These are phyloP conservation scores for Raphicerus campestris DNA, from an alignment of 2,113 vertebrate species.

Conservation along the genomic window DNA sequence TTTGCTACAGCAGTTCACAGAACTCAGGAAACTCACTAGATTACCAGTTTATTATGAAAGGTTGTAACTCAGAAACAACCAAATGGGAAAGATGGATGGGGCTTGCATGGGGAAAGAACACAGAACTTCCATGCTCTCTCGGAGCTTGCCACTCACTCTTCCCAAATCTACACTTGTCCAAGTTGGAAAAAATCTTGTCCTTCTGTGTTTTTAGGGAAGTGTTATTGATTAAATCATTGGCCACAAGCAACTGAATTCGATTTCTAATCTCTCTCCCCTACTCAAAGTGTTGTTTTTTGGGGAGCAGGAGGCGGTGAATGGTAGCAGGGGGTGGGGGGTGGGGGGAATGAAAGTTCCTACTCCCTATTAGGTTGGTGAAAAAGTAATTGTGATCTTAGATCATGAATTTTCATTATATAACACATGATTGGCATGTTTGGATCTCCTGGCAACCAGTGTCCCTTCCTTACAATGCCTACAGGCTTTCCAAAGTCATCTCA, in stretches of 20 bases:
- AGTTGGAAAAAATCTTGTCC: neutral
- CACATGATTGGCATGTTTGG: neutral
- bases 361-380: neutral
- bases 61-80: neutral
- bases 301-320: neutral
- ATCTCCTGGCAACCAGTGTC: neutral
- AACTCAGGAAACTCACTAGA: neutral
- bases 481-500: neutral
- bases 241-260: neutral
- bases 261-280: neutral
- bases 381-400: neutral
- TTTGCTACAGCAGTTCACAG: neutral
- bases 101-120: neutral
- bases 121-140: neutral
- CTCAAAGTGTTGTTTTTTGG: neutral
- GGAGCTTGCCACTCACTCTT: neutral
- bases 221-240: neutral
- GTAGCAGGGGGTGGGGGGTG: no score
- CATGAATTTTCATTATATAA: neutral
- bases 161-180: neutral
- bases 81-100: neutral
- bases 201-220: neutral
- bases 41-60: neutral
- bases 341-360: neutral
- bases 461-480: neutral